Conservation (phyloP, 2,888 invertebrate genomes). For the Drosophila rellima region DNA sequence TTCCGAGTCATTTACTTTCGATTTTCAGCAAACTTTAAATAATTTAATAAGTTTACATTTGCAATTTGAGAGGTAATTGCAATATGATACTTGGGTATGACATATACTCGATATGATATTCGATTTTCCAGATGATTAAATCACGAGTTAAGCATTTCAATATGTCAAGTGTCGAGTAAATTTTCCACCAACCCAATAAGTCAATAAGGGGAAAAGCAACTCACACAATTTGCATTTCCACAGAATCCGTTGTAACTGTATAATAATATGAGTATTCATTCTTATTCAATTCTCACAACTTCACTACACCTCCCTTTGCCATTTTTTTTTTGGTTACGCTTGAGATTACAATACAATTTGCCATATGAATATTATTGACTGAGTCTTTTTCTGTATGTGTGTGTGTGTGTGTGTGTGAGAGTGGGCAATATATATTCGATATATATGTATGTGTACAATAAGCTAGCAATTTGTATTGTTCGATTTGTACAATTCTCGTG, state of each 20-base stretch:
- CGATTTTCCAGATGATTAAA: slow-evolving; percentile 49
- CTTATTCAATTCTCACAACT: slow-evolving; percentile 12
- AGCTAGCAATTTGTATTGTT: slow-evolving; percentile 52
- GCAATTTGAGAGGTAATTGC: neutral
- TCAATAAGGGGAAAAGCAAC: neutral
- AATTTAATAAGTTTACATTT: neutral
- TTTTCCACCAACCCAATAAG: slow-evolving; percentile 3
- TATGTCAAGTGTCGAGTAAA: slow-evolving; percentile 26
- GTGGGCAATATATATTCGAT: neutral
- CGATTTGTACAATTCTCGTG: slow-evolving; percentile 40
- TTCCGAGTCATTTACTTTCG: neutral
- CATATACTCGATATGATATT: slow-evolving; percentile 13
- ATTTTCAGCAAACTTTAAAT: neutral
- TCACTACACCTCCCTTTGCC: neutral
- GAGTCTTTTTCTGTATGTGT: neutral
- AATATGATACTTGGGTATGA: slow-evolving; percentile 8
- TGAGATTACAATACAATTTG: slow-evolving; percentile 43
- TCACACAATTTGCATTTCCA: neutral
- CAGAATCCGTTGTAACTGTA: slow-evolving; percentile 17
- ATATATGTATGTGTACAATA: slow-evolving; percentile 18
- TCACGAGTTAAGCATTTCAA: slow-evolving; percentile 27
- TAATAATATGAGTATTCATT: slow-evolving; percentile 16
- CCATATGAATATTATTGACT: slow-evolving; percentile 48
- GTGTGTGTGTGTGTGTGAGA: neutral
- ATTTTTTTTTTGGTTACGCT: slow-evolving; percentile 6